Conservation (phyloP, 2,113 vertebrate genomes). For the Atlantisia rogersi region DNA sequence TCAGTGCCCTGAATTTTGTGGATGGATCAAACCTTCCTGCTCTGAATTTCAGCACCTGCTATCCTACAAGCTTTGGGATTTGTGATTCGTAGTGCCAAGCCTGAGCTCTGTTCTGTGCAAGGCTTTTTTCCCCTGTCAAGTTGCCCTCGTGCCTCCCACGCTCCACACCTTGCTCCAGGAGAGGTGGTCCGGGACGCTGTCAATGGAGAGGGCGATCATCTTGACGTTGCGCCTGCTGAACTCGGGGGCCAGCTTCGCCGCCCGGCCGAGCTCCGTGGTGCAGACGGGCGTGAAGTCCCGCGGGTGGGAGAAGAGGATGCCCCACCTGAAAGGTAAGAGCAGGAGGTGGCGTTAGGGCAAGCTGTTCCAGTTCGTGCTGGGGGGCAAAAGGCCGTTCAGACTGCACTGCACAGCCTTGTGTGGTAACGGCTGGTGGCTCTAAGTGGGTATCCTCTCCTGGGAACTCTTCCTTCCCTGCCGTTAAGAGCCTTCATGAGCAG, state of each 20-base stretch:
- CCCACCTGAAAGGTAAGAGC: slow-evolving; percentile 84
- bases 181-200: slow-evolving; percentile 90
- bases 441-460: background rate
- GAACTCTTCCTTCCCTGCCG: background rate
- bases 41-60: background rate
- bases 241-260: slow-evolving; percentile 80
- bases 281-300: slow-evolving; percentile 96
- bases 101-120: background rate
- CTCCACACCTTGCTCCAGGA: slow-evolving; percentile 88
- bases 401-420: fast-evolving
- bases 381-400: background rate
- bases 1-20: background rate
- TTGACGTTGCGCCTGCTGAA: slow-evolving; percentile 91
- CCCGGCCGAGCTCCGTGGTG: slow-evolving; percentile 93
- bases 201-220: slow-evolving; percentile 94
- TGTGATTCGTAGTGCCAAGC: fast-evolving
- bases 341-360: background rate
- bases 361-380: background rate
- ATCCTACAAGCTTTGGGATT: background rate
- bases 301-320: slow-evolving; percentile 95
- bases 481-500: background rate
- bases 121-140: background rate
- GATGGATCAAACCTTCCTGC: background rate
- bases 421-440: background rate
- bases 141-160: fast-evolving